A percentile compares a stretch with the other conserved stretches of the same genome.
These are phyloP conservation scores for Sphaeridia pumilis DNA, from an alignment of 2,888 invertebrate genomes.

Conservation along the genomic window DNA sequence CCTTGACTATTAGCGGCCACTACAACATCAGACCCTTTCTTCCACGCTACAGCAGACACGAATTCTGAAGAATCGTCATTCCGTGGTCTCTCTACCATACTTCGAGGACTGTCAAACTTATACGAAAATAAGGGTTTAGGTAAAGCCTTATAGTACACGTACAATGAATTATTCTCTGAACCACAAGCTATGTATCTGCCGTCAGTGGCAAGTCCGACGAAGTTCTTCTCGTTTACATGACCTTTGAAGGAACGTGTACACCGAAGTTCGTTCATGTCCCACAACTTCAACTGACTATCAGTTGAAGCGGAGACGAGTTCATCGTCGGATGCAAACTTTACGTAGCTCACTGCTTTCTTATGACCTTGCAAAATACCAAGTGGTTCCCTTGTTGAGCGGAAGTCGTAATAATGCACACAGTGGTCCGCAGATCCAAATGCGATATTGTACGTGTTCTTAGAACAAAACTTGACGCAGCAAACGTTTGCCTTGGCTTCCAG, in stretches of 20 bases:
- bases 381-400: slow-evolving; percentile 68
- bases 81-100: slow-evolving; percentile 53
- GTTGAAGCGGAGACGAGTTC: slow-evolving; percentile 87
- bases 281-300: slow-evolving; percentile 79
- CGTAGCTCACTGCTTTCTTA: slow-evolving; percentile 86
- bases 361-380: slow-evolving; percentile 77
- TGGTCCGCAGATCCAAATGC: slow-evolving; percentile 96
- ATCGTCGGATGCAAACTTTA: slow-evolving; percentile 71
- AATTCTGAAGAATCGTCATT: slow-evolving; percentile 75
- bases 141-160: slow-evolving; percentile 80
- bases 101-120: slow-evolving; percentile 71
- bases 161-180: slow-evolving; percentile 85
- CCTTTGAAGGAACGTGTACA: slow-evolving; percentile 78
- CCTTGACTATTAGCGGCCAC: slow-evolving; percentile 91
- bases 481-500: slow-evolving; percentile 89
- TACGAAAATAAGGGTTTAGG: slow-evolving; percentile 74
- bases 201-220: slow-evolving; percentile 84
- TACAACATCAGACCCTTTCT: slow-evolving; percentile 68
- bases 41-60: slow-evolving; percentile 92
- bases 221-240: slow-evolving; percentile 90
- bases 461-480: slow-evolving; percentile 87
- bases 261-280: slow-evolving; percentile 68
- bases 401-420: slow-evolving; percentile 90
- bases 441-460: slow-evolving; percentile 69
- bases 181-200: slow-evolving; percentile 88